Percentiles rank a stretch among this genome's conserved stretches.
These are phyloP conservation scores for Crypturellus undulatus DNA, from an alignment of 2,113 vertebrate species.

Conservation along the genomic window DNA sequence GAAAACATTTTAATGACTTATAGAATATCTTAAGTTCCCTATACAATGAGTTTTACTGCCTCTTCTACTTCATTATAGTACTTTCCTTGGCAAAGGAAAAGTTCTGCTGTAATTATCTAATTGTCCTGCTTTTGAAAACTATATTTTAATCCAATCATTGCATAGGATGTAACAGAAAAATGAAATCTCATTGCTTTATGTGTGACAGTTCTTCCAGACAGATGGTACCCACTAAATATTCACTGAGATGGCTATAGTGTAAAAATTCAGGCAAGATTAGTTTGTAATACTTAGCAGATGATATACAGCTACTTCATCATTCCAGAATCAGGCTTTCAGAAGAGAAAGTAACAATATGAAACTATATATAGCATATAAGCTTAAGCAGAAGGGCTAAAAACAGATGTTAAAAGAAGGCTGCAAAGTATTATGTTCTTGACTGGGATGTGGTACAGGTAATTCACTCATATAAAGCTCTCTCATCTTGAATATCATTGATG, in stretches of 20 bases:
- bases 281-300: neutral
- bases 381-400: neutral
- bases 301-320: neutral
- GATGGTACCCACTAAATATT: neutral
- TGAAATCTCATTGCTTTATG: neutral
- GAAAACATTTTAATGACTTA: neutral
- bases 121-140: neutral
- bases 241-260: neutral
- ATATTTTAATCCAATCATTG: neutral
- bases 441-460: neutral
- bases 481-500: neutral
- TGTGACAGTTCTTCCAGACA: neutral
- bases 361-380: fast-evolving
- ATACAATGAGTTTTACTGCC: neutral
- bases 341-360: neutral
- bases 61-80: neutral
- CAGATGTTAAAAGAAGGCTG: neutral
- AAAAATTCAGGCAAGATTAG: neutral
- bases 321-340: neutral
- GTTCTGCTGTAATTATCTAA: neutral
- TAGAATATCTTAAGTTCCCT: neutral
- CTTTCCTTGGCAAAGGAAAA: neutral
- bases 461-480: neutral
- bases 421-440: neutral
- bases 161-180: neutral